These are phyloP conservation scores for Drosophila atripex DNA, from an alignment of 2,888 invertebrate genomes.

Conservation along the genomic window DNA sequence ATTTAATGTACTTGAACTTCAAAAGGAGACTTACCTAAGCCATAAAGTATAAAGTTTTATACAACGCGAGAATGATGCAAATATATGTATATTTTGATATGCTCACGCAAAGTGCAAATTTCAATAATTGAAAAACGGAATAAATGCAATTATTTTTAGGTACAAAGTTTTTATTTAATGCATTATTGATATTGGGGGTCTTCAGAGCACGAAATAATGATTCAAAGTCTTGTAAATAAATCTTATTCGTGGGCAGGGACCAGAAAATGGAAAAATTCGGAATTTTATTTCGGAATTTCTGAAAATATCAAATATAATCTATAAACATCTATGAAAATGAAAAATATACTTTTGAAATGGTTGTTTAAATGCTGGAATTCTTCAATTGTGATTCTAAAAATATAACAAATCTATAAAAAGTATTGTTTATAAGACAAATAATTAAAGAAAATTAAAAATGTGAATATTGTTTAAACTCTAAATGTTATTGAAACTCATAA, in stretches of 20 bases:
- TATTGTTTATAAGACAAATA: neutral
- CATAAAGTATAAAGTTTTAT: slow-evolving; percentile 57
- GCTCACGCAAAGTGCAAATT: slow-evolving; percentile 50
- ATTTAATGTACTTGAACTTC: slow-evolving; percentile 11
- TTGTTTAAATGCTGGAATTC: no score
- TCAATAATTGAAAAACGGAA: slow-evolving; percentile 41
- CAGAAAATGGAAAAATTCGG: neutral
- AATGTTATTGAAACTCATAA: neutral
- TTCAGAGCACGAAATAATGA: neutral
- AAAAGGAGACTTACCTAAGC: slow-evolving; percentile 53
- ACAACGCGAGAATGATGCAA: slow-evolving; percentile 29
- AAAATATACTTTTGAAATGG: no score
- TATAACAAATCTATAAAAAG: neutral
- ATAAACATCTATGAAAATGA: no score
- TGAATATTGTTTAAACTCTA: neutral
- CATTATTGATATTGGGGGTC: neutral
- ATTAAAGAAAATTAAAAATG: neutral
- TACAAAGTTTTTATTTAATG: slow-evolving; percentile 4
- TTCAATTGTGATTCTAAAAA: neutral
- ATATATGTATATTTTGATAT: slow-evolving; percentile 67
- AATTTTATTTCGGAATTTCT: neutral
- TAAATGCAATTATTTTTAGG: slow-evolving; percentile 42
- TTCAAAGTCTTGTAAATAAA: neutral
- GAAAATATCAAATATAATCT: neutral
- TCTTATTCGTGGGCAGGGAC: neutral